Evolutionary conservation across 2,888 invertebrate species (phyloP), one percentile per base, ranked within the genome.

Genomic region (Patella pellucida): DNA sequence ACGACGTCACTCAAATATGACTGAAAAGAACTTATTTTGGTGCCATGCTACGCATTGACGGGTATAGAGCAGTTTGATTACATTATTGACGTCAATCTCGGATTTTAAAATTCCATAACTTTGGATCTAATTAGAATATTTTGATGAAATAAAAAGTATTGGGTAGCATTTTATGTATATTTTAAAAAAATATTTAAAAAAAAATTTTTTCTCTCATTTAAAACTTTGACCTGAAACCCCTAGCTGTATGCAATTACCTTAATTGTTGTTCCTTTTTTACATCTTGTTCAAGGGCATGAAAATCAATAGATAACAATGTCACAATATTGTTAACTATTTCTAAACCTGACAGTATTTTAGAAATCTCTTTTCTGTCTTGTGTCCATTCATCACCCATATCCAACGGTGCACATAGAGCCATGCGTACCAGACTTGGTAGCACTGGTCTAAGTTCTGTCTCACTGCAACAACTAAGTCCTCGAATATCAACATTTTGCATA

Each of bases 261-360:
- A 97, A 93, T 90, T 95, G 95, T 87, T 97, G 95, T 90, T 98
- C 98, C 90, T 96, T 97, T 85, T 96, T 95, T 0, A 97, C 94
- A 88, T 98, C 98, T 23, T 95, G 94, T 92, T 98, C 98, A 68
- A 98, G 92, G 50, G 95, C 94, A 89, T 97, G 96, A 90, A 98
- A 98, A 91, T 98, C 97, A 73, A 98, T 97, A 12, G 97, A 97
- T 5, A 98, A 92, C 19, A 98, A 93, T 0, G 96, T 96, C 1
- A 98, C 97, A 82, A 98, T 96, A 74, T 96, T 96, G 91, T 98
- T 98, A 0, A 98, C 98, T 73, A 96, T 93, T 90, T 98, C 97
- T 84, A 97, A 96, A 9, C 96, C 96, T 1, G 97, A 96, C 0
- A 98, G 92, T 71, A 97, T 93, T n/a, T 96, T 95, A 2, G 98